Evolutionary conservation across 2,888 invertebrate genomes (phyloP), one percentile per base, ranked within the genome.

Genomic region (Monoplex corrugatus): DNA sequence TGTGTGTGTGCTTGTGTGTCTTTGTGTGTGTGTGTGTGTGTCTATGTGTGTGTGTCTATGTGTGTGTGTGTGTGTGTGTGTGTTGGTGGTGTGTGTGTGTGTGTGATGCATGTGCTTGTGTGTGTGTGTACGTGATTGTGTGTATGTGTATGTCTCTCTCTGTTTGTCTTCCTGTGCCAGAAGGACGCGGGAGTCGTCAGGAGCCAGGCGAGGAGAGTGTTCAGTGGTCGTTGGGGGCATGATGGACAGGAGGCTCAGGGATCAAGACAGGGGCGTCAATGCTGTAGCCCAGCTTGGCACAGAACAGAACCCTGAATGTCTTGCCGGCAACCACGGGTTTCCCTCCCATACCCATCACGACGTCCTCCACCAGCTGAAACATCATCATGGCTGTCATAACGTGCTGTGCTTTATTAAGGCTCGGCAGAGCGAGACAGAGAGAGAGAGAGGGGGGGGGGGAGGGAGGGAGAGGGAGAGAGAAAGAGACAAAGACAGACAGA

Each of bases 361-460:
- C 85, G 57, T 85, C 85, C 38, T 57, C 63, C 10, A 35, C 35
- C 57, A 85, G 57, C 85, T 85, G 84, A 38, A 78, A 40, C n/a
- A n/a, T n/a, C n/a, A n/a, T n/a, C n/a, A n/a, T n/a, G n/a, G n/a
- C n/a, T n/a, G n/a, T n/a, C n/a, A n/a, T n/a, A n/a, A n/a, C n/a
- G n/a, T n/a, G n/a, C n/a, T n/a, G n/a, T n/a, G n/a, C n/a, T n/a
- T n/a, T n/a, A n/a, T n/a, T n/a, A n/a, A n/a, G n/a, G n/a, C n/a
- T n/a, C n/a, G n/a, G n/a, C n/a, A n/a, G n/a, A n/a, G n/a, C n/a
- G n/a, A n/a, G n/a, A n/a, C n/a, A n/a, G n/a, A n/a, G n/a, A n/a
- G n/a, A n/a, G n/a, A n/a, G n/a, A n/a, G n/a, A n/a, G n/a, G n/a
- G n/a, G n/a, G n/a, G n/a, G n/a, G n/a, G n/a, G n/a, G n/a, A n/a